These are phyloP conservation scores for Conus betulinus DNA, from an alignment of 1,140 invertebrate species.

Conservation along the genomic window DNA sequence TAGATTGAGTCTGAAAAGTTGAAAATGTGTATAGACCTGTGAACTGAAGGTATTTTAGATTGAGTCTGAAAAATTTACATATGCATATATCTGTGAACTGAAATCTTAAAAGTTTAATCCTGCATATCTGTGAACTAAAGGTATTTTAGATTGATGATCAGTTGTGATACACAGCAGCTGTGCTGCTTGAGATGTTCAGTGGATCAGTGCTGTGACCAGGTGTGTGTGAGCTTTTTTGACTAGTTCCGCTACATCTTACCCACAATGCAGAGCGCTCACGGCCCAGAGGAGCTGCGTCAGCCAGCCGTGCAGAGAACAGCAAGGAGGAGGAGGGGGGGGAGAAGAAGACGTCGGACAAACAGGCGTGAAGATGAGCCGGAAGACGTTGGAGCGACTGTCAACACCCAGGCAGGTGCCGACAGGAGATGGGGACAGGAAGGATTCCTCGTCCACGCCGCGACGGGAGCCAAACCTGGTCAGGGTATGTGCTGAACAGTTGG, in stretches of 20 bases:
- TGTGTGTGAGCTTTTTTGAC: too few relatives aligned
- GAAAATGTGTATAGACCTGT: too few relatives aligned
- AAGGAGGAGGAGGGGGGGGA: constrained; percentile 56
- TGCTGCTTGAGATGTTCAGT: too few relatives aligned
- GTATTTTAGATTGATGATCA: too few relatives aligned
- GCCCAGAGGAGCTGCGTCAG: constrained; percentile 26
- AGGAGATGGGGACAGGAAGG: not conserved
- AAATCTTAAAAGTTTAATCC: too few relatives aligned
- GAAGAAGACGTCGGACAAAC: constrained; percentile 49
- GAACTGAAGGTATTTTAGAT: too few relatives aligned
- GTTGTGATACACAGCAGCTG: too few relatives aligned
- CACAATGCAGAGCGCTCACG: constrained; percentile 18
- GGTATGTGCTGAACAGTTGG: constrained; percentile 14
- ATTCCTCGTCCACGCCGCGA: constrained; percentile 8
- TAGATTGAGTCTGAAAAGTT: too few relatives aligned
- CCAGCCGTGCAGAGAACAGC: constrained; percentile 38
- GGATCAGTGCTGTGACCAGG: too few relatives aligned
- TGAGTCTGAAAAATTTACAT: too few relatives aligned
- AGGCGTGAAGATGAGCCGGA: constrained; percentile 31
- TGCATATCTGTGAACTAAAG: too few relatives aligned
- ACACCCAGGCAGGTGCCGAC: constrained; percentile 33
- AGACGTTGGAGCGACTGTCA: constrained; percentile 31
- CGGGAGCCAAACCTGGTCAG: constrained; percentile 33
- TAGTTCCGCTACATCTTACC: not conserved
- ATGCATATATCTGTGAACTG: too few relatives aligned